phyloP scores from a whole-genome alignment of 2,113 vertebrate species.

The Holacanthus passer region DNA sequence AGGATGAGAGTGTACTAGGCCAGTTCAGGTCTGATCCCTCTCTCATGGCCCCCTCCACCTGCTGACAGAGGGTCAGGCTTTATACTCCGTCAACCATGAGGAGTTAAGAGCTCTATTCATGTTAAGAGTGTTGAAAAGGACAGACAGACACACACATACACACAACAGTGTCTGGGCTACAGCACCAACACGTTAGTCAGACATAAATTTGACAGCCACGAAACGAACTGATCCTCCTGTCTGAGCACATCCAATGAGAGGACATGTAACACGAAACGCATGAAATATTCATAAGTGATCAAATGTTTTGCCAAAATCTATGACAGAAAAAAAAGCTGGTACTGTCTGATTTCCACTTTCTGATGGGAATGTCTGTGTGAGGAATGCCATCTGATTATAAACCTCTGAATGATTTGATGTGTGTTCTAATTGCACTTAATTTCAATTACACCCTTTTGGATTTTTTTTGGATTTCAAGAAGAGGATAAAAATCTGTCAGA shows the following conservation, averaged over 20 bases:
- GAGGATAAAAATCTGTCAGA: slow-evolving; percentile 49
- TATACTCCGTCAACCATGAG: background rate
- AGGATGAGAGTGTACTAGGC: background rate
- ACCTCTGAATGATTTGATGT: slow-evolving; percentile 60
- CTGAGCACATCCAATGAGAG: slow-evolving; percentile 1
- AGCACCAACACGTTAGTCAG: slow-evolving; percentile 5
- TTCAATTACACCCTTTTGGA: slow-evolving; percentile 56
- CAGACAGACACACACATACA: background rate
- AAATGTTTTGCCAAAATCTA: slow-evolving; percentile 9
- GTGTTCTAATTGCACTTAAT: slow-evolving; percentile 87
- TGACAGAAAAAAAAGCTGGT: slow-evolving; percentile 3
- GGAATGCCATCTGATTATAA: slow-evolving; percentile 75
- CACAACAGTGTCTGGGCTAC: background rate
- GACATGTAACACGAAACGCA: background rate
- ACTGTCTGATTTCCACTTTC: slow-evolving; percentile 22
- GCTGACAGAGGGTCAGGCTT: slow-evolving; percentile 13
- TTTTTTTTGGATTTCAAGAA: slow-evolving; percentile 51
- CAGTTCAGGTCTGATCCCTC: background rate
- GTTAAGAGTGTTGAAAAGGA: background rate
- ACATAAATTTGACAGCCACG: slow-evolving; percentile 1
- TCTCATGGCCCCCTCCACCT: background rate
- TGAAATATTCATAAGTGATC: slow-evolving; percentile 14
- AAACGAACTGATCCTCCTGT: background rate
- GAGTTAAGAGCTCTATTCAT: background rate
- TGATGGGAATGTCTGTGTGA: slow-evolving; percentile 80